phyloP scores from a whole-genome alignment of 2,888 invertebrate species.

The Andrena camellia region DNA sequence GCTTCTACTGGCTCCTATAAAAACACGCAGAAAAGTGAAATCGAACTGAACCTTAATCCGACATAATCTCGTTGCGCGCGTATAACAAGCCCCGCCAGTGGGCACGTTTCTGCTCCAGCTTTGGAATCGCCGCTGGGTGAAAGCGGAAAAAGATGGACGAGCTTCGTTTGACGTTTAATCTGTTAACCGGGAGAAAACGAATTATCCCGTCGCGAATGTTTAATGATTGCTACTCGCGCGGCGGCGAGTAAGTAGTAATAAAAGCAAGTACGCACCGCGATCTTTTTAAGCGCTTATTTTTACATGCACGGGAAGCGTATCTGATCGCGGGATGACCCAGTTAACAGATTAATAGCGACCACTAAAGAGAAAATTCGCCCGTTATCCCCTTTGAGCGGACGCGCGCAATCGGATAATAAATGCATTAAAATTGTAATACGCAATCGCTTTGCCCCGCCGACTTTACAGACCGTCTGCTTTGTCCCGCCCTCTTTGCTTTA shows the following conservation, averaged over 20 bases:
- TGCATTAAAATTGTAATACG: constrained; percentile 40
- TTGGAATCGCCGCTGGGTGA: not conserved
- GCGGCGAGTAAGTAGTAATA: not conserved
- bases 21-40: not conserved
- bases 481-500: constrained; percentile 2
- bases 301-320: not conserved
- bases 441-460: constrained; percentile 24
- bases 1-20: not conserved
- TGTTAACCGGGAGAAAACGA: not conserved
- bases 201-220: constrained; percentile 3
- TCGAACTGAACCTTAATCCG: not conserved
- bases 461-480: not conserved
- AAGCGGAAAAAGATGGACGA: not conserved
- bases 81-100: not conserved
- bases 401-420: constrained; percentile 32
- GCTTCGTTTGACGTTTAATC: constrained; percentile 21
- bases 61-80: not conserved
- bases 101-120: not conserved
- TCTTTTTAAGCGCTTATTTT: not conserved
- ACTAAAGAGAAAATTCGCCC: not conserved
- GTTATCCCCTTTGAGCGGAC: not conserved
- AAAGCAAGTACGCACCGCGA: not conserved
- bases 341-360: constrained; percentile 1
- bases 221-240: not conserved
- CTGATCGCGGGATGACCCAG: not conserved